A percentile compares a stretch with the other conserved stretches of the same genome.
Evolutionary conservation across 2,888 invertebrate genomes (phyloP).

Genomic region (Tipula helvola): DNA sequence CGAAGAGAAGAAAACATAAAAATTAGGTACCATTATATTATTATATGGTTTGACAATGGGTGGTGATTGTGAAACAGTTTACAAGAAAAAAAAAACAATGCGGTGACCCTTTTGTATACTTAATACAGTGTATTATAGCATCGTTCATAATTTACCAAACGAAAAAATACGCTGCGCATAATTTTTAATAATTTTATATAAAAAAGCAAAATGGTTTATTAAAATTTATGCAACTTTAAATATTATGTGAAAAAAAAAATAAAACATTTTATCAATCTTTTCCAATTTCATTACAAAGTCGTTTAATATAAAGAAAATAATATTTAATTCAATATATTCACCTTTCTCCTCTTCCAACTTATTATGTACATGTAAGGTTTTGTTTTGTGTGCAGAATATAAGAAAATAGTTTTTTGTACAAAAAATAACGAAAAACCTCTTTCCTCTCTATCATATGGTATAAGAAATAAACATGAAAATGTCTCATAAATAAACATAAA

Average conservation of each 20-base stretch:
- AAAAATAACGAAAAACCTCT: background rate
- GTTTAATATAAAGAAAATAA: background rate
- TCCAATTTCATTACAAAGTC: background rate
- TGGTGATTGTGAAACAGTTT: background rate
- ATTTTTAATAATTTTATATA: background rate
- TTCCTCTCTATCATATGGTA: background rate
- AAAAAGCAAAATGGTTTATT: background rate
- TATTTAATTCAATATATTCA: background rate
- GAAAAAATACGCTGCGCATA: background rate
- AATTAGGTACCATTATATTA: background rate
- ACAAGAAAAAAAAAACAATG: background rate
- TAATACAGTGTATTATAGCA: background rate
- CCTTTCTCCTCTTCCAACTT: background rate
- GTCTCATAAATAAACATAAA: constrained; percentile 4
- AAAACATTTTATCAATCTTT: background rate
- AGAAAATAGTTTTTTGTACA: background rate
- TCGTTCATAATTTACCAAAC: background rate
- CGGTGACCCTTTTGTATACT: background rate
- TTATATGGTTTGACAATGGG: background rate
- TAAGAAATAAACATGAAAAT: background rate
- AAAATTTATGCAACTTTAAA: background rate
- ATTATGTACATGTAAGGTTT: background rate
- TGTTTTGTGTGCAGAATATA: background rate
- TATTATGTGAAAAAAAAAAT: background rate
- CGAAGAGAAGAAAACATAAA: background rate